Evolutionary conservation across 1,140 invertebrate genomes (phyloP), one percentile per base, ranked within the genome.

Genomic region (Cataglyphis hispanica): DNA sequence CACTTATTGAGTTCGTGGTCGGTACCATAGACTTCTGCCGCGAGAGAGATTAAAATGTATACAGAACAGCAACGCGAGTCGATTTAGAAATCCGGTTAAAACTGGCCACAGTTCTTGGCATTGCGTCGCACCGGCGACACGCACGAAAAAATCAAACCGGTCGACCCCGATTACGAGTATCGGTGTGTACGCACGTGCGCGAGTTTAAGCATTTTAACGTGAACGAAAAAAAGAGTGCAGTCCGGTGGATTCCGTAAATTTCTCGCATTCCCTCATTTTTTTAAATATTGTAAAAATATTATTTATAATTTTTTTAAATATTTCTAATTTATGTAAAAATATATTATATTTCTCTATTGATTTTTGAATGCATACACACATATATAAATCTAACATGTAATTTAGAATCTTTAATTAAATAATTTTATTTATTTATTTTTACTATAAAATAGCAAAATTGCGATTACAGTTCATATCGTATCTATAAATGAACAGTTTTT

Each of bases 1-100:
- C 6, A 1, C 37, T 43, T 70, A 58, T 60, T 60, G 19, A 83
- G 13, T 25, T 27, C 6, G 13, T 61, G n/a, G 88, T 76, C 88
- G 89, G 75, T 90, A 90, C n/a, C 22, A 27, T 46, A 89, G 88
- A 22, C 67, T 58, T 80, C 89, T 60, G 2, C 10, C 2, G 34
- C 46, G 11, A 89, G 56, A 16, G 27, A 89, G 56, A 61, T 31
- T 40, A 67, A 53, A 58, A 43, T 22, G 34, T 63, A 58, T 67
- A 64, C 70, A 56, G 72, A 86, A 72, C 40, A 31, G 4, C 22
- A 53, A 60, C 3, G 2, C 58, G n/a, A 53, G 77, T 13, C 43
- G 58, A 84, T 63, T n/a, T 16, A 85, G 83, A 87, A 86, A 91
- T 89, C 86, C 85, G 77, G 87, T 90, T 88, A 37, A 60, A 91